Base-by-base conservation (phyloP, 1,140 invertebrate species). In the Drosophila mojavensis region DNA sequence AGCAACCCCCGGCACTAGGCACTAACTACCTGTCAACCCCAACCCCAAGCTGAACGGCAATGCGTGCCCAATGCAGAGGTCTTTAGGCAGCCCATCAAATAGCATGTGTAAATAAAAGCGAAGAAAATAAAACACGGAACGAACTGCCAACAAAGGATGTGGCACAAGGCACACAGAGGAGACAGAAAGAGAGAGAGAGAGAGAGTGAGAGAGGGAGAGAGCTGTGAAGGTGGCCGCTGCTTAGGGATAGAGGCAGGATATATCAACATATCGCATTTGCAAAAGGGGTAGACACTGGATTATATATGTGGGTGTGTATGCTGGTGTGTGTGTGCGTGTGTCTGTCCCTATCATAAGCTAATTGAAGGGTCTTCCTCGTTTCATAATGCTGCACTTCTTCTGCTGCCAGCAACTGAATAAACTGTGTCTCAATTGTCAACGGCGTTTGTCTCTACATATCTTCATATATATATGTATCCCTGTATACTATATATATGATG, bases 31-130 rank as follows among this genome's bases (percentile, higher is more conserved):
- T 60, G 63, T 24, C 53, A 48, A 17, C 47, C 69, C 59, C 53
- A 26, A 75, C 79, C 74, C 53, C 68, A 43, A 17, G 17, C 17
- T 0, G 17, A 17, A 41, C 10, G 39, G 36, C 59, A 15, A 66
- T 45, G 39, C 41, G 20, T 59, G 56, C 41, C 56, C 56, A 59
- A 28, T 47, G 56, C 43, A 20, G 59, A 67, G 64, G 63, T 77
- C 75, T 77, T 77, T 67, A 78, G 72, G 66, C 76, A 83, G 69
- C 43, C 69, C 83, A 73, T 64, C 61, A 73, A 83, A 77, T 71
- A 75, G 74, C 74, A 66, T 85, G 81, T 79, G 82, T 65, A 86
- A 86, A 86, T 76, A 76, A 55, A 75, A 36, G 36, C 62, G 53
- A 55, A 51, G 63, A 64, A 73, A 60, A 71, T 62, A 55, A 56